Conservation (phyloP, 2,888 invertebrate species). For the Melinaea marsaeus region DNA sequence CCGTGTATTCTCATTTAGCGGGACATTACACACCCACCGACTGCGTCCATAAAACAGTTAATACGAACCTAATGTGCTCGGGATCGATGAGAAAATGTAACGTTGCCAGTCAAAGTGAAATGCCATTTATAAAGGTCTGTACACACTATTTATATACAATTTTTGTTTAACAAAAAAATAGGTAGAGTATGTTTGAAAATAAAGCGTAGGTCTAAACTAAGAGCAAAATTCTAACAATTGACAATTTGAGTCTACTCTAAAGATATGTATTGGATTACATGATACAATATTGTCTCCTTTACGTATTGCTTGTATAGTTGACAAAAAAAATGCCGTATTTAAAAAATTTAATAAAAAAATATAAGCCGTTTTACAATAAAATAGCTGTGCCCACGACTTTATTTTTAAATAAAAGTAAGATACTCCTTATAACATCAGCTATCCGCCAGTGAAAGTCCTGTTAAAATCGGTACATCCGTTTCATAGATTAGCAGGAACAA, state of each 20-base stretch:
- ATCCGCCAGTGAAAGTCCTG: too few relatives aligned
- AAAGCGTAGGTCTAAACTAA: constrained; percentile 13
- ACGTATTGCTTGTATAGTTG: constrained; percentile 12
- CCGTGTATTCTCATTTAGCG: constrained; percentile 38
- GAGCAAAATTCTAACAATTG: constrained; percentile 49
- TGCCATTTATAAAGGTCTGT: constrained; percentile 33
- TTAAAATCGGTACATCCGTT: too few relatives aligned
- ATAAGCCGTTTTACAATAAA: too few relatives aligned
- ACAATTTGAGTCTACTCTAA: constrained; percentile 47
- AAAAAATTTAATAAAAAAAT: background rate
- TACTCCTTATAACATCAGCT: too few relatives aligned
- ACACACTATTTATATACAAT: constrained; percentile 20
- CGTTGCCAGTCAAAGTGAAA: constrained; percentile 43
- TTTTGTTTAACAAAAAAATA: too few relatives aligned
- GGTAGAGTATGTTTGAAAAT: background rate
- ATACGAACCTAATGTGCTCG: constrained; percentile 47
- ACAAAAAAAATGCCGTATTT: constrained; percentile 1
- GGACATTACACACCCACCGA: constrained; percentile 42
- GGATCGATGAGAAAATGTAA: constrained; percentile 46
- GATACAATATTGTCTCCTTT: constrained; percentile 14
- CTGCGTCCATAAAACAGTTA: constrained; percentile 47
- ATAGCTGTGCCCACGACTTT: background rate
- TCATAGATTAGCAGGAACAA: background rate
- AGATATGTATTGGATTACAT: constrained; percentile 26
- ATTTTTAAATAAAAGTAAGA: background rate